Evolutionary conservation across 2,888 invertebrate genomes (phyloP), one percentile per base, ranked within the genome.

Genomic region (Platynereis dumerilii): DNA sequence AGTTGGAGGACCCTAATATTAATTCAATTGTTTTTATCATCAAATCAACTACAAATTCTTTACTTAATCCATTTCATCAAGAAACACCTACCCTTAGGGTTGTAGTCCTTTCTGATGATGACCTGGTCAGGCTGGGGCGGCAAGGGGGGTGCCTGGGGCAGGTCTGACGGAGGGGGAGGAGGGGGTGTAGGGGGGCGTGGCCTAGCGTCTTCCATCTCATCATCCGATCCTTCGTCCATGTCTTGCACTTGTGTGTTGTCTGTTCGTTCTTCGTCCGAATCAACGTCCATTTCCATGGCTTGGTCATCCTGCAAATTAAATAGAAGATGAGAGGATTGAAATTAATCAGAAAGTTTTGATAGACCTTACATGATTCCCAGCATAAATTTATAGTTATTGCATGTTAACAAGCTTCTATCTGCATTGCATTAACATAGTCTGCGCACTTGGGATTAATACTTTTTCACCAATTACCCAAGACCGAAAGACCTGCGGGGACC

Each of bases 51-150:
- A n/a, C n/a, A n/a, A n/a, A n/a, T n/a, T n/a, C n/a, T n/a, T n/a
- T n/a, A n/a, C n/a, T n/a, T n/a, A n/a, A n/a, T n/a, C n/a, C 5
- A 12, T 34, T 34, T 12, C 34, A 34, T 5, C 34, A 34, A 5
- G 12, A 12, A 7, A 34, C 34, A 64, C 65, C 59, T 69, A 84
- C 84, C 91, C 85, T 94, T 98, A 0, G 98, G 98, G 88, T 99
- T 94, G 83, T 99, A 99, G 82, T 95, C 95, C 75, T 90, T 90
- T 83, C 95, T 94, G 67, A 99, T 94, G 52, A 98, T 88, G 28
- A 97, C 96, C 80, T 95, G 93, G 81, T 96, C 96, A 24, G 93
- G 91, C 0, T 91, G 89, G 24, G 95, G 94, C 5, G 96, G 94
- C 72, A 93, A 81, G 42, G 93, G 92, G 0, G 92, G 91, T 22